A percentile compares a stretch with the other conserved stretches of the same genome.
phyloP scores from a whole-genome alignment of 2,888 invertebrate species.

The Agrotis segetum region DNA sequence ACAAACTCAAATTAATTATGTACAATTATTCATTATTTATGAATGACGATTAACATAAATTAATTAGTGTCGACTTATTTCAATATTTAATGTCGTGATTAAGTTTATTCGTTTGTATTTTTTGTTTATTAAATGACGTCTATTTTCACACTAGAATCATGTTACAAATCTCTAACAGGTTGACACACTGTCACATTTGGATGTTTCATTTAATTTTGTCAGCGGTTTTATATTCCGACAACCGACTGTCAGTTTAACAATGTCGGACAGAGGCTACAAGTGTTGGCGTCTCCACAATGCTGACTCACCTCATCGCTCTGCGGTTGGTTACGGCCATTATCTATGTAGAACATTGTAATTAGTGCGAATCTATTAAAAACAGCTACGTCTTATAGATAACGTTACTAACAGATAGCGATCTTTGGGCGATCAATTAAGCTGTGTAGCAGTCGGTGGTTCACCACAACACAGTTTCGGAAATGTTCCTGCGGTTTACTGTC shows the following conservation, averaged over 20 bases:
- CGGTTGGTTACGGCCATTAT: conserved; percentile 62
- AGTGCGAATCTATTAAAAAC: conserved; percentile 72
- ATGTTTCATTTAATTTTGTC: not conserved
- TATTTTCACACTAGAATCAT: not conserved
- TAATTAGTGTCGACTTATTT: conserved; percentile 32
- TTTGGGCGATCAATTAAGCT: conserved; percentile 81
- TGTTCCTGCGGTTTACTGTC: conserved; percentile 82
- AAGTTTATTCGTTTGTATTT: not conserved
- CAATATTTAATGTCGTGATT: conserved; percentile 31
- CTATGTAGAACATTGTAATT: conserved; percentile 70
- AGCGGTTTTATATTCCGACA: conserved; percentile 7
- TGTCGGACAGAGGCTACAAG: conserved; percentile 34
- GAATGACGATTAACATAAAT: conserved; percentile 34
- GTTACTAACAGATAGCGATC: conserved; percentile 71
- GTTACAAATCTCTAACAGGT: not conserved
- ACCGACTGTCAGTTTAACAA: conserved; percentile 16
- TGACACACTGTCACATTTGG: not conserved
- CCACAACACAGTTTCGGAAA: conserved; percentile 83
- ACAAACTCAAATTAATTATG: conserved; percentile 51
- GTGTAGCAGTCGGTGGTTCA: conserved; percentile 74
- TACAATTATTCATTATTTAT: conserved; percentile 53
- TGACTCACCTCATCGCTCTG: conserved; percentile 54
- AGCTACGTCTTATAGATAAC: conserved; percentile 69
- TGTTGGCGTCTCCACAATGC: conserved; percentile 24
- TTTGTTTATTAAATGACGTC: not conserved